These are phyloP conservation scores for Catharus ustulatus DNA, from an alignment of 2,797 vertebrate genomes.

Conservation along the genomic window DNA sequence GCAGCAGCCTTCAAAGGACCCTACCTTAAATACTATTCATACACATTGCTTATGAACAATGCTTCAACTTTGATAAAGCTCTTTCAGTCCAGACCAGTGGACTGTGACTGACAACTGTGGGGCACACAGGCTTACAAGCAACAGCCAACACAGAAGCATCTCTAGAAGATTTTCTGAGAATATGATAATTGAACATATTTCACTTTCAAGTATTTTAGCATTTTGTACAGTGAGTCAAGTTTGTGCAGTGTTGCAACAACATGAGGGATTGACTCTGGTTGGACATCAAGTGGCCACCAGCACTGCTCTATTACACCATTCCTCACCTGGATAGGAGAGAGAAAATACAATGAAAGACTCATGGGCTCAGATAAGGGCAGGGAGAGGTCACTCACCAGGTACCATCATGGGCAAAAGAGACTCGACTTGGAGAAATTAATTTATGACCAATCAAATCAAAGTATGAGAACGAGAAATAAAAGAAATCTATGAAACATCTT, in stretches of 20 bases:
- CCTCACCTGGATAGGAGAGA: background rate
- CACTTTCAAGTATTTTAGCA: background rate
- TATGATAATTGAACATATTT: background rate
- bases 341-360: background rate
- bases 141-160: background rate
- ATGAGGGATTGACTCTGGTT: background rate
- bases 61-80: background rate
- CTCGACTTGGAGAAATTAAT: accelerated
- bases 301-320: background rate
- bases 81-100: background rate
- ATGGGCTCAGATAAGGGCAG: background rate
- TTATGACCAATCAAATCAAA: background rate
- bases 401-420: background rate
- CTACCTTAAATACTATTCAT: background rate
- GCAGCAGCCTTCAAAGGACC: background rate
- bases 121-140: accelerated
- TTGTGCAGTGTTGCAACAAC: background rate
- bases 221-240: background rate
- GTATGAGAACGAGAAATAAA: background rate
- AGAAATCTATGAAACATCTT: background rate
- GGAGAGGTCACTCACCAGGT: background rate
- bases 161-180: background rate
- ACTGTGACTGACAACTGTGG: background rate
- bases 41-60: background rate
- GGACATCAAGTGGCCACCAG: background rate